phyloP scores from a whole-genome alignment of 1,140 invertebrate species.

The Apis cerana region DNA sequence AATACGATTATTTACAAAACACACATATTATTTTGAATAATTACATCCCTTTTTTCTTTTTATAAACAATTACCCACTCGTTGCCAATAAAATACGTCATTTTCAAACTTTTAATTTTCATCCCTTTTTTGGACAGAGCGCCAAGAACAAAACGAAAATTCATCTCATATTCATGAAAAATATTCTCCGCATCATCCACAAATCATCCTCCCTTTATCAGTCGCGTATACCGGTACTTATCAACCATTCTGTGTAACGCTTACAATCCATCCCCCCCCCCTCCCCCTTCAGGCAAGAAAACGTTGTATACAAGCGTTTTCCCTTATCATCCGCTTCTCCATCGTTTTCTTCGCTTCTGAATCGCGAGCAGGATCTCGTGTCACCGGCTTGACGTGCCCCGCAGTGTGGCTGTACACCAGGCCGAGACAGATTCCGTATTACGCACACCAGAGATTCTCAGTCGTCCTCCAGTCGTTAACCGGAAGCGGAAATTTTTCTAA shows the following conservation, averaged over 20 bases:
- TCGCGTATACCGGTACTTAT: not conserved
- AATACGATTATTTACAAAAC: no score
- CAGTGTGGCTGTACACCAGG: not conserved
- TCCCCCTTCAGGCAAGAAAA: not conserved
- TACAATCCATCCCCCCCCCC: not conserved
- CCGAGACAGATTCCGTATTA: conserved; percentile 28
- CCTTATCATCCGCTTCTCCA: conserved; percentile 37
- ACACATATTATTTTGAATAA: no score
- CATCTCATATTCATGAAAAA: no score
- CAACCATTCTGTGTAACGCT: not conserved
- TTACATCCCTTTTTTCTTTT: no score
- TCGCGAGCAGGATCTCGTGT: conserved; percentile 37
- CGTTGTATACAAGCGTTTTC: not conserved
- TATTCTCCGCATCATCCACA: no score
- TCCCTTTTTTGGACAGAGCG: no score
- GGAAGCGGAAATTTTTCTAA: not conserved
- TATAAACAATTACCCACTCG: no score
- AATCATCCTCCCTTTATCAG: not conserved
- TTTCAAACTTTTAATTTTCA: no score
- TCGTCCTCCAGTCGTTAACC: no score
- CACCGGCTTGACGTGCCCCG: conserved; percentile 43
- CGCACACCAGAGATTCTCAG: conserved; percentile 31
- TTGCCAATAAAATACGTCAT: no score
- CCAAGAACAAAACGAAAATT: no score
- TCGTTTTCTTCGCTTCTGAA: conserved; percentile 51